These are phyloP conservation scores for Sebastes steindachneri DNA, from an alignment of 2,797 vertebrate genomes.

Conservation along the genomic window DNA sequence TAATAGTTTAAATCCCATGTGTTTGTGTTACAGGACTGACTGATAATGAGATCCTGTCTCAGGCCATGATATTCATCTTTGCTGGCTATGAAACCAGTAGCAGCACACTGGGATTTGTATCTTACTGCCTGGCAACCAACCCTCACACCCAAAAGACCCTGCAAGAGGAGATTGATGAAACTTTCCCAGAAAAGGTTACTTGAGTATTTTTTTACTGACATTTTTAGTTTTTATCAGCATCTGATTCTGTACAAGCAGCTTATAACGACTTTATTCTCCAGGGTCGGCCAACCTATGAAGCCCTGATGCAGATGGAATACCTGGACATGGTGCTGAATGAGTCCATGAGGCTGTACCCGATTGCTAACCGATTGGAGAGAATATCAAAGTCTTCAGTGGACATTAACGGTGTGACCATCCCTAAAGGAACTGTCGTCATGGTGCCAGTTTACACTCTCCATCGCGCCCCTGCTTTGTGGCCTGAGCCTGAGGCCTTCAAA, in stretches of 20 bases:
- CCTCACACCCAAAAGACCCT: conserved; percentile 72
- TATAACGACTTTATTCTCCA: conserved; percentile 24
- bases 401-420: conserved; percentile 75
- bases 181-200: conserved; percentile 76
- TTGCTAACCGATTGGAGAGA: conserved; percentile 65
- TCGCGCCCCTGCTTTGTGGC: conserved; percentile 66
- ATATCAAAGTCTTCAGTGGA: conserved; percentile 79
- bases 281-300: conserved; percentile 60
- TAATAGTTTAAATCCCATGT: background rate
- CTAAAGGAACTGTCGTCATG: conserved; percentile 59
- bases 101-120: conserved; percentile 72
- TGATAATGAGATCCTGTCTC: conserved; percentile 84
- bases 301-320: conserved; percentile 82
- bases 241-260: background rate
- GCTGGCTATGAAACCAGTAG: conserved; percentile 86
- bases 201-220: background rate
- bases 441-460: conserved; percentile 75
- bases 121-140: conserved; percentile 74
- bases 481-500: conserved; percentile 77
- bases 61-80: conserved; percentile 83
- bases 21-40: conserved; percentile 77
- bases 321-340: conserved; percentile 84
- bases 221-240: background rate
- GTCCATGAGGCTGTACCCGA: conserved; percentile 73
- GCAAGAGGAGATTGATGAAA: conserved; percentile 73